Base-by-base conservation (phyloP, 2,113 vertebrate species). In the Helogale parvula region DNA sequence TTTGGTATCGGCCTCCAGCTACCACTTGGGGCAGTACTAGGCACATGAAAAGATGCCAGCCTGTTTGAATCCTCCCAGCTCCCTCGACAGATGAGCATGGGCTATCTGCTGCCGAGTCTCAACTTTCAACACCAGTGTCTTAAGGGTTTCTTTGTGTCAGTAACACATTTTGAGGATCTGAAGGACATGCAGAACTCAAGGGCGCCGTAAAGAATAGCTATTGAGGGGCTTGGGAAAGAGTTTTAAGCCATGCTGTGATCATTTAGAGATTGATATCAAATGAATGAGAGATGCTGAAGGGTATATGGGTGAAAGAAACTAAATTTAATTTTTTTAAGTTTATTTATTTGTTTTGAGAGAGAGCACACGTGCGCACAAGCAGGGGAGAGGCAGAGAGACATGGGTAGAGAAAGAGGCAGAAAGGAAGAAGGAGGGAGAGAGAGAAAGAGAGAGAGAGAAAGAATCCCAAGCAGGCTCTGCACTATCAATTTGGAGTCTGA, bases 91-190 rank as follows among this genome's bases (percentile, higher is more conserved):
- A 86, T 66, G 74, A 81, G 66, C 66, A 72, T 33, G 16, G 47
- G 3, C 25, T 71, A 60, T 93, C 74, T 19, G 47, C 45, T 96
- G 38, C 92, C 88, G 83, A 95, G 29, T 50, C 82, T 93, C 65
- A 66, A 77, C 31, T 68, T 76, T 93, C 65, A 66, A 77, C 38
- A 60, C 25, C 81, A 69, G 21, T 54, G 69, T 52, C 88, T 8
- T 38, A 68, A 94, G 19, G 35, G 68, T 84, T 95, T 79, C 68
- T 35, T 84, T 96, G 81, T 93, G 81, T 80, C 69, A 35, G 25
- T 87, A 87, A 90, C 50, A 41, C 68, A 94, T 90, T 69, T 54
- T 79, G 93, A 88, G 65, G 80, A 80, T 93, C 27, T 35, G 27
- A 94, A 90, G 69, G 90, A 88, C 52, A 57, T 90, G 63, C 7